Base-by-base conservation (phyloP, 2,888 invertebrate species). In the Idaea aversata region DNA sequence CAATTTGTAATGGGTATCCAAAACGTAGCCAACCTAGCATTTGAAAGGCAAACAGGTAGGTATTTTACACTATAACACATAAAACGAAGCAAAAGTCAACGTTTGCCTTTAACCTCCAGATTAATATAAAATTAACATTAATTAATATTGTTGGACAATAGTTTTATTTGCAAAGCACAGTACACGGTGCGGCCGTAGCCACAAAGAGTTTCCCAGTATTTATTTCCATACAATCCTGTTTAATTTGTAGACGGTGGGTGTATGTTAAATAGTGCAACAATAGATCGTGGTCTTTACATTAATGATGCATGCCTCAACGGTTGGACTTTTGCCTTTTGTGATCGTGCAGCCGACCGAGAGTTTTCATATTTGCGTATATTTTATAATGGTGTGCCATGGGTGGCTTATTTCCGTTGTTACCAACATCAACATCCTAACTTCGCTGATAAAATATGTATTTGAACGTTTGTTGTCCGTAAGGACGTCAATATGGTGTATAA, bases 191-290 rank as follows among this genome's bases (percentile, higher is more conserved):
- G 76, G 79, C 75, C 70, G 70, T 69, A 66, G 73, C 25, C 78
- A 86, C 88, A 88, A 88, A 87, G 88, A 88, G 85, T 87, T 81
- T 72, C 80, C 79, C 75, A 82, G 87, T 88, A 87, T 88, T 88
- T 59, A 59, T 59, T 89, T 89, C 87, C 80, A 88, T 88, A 86
- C 84, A 86, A 83, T 86, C 85, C 84, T 79, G 82, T 87, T 90
- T 85, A 85, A 88, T 87, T 88, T 83, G 60, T 67, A 68, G 72
- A 76, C 78, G 79, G 77, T 74, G 83, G 84, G 82, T 84, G 82
- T 86, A 86, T 81, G 87, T 88, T 87, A 90, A 91, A 89, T 90
- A 90, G 87, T 90, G 87, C 83, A 84, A 92, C 92, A 92, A 91
- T 91, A 87, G 87, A 86, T 82, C 86, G 86, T 87, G 87, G 80